phyloP scores from a whole-genome alignment of 2,888 invertebrate genomes.

The Cephonodes hylas region DNA sequence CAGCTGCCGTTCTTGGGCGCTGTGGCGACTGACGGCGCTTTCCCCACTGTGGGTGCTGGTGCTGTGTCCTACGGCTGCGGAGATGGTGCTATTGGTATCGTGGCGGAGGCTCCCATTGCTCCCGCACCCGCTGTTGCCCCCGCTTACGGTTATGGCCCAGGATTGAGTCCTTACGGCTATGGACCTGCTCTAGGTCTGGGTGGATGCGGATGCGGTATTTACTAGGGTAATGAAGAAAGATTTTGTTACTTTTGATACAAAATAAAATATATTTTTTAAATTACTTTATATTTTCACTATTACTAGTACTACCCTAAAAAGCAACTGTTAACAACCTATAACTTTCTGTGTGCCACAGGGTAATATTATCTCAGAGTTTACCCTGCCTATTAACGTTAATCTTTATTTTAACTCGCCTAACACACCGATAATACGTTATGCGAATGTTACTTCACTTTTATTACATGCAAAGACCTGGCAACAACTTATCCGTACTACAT shows the following conservation, averaged over 20 bases:
- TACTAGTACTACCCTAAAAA: too few species aligned
- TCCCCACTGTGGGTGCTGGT: conserved; percentile 33
- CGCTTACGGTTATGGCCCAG: background rate
- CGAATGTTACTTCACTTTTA: too few species aligned
- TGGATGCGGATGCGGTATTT: conserved; percentile 1
- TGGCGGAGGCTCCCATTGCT: conserved; percentile 18
- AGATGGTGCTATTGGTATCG: conserved; percentile 14
- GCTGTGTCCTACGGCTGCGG: conserved; percentile 33
- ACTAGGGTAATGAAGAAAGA: background rate
- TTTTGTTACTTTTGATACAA: background rate
- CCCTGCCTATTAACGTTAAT: too few species aligned
- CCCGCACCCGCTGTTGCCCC: conserved; percentile 8
- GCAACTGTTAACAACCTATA: too few species aligned
- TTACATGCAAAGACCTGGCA: too few species aligned
- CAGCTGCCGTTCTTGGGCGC: conserved; percentile 37
- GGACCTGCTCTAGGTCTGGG: background rate
- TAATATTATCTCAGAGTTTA: too few species aligned
- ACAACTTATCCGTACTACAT: too few species aligned
- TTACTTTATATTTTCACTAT: background rate
- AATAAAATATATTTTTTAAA: background rate
- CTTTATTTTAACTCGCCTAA: too few species aligned
- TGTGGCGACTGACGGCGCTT: conserved; percentile 30
- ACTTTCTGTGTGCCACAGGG: too few species aligned
- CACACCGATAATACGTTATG: too few species aligned
- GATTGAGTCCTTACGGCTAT: background rate